Conservation (phyloP, 2,888 invertebrate genomes). For the Icerya purchasi region DNA sequence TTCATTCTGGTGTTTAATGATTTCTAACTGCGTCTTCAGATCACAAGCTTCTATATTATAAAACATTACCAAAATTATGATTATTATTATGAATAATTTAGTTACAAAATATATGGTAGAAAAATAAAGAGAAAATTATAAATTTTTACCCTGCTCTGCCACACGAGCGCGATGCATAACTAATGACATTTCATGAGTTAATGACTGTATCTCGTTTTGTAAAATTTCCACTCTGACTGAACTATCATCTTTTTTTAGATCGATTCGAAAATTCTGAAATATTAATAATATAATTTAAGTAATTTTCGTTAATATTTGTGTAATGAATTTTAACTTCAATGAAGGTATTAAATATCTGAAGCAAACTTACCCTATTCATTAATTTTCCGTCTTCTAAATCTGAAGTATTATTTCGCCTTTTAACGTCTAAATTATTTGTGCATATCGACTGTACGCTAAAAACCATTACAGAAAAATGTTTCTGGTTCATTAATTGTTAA, state of each 20-base stretch:
- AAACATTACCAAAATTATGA: background rate
- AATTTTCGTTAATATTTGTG: too few relatives aligned
- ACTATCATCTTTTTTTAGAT: background rate
- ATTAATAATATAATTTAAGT: too few relatives aligned
- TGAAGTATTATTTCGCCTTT: too few relatives aligned
- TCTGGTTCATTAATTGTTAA: too few relatives aligned
- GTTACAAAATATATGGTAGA: background rate
- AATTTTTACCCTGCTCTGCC: background rate
- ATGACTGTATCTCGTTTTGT: slow-evolving; percentile 11
- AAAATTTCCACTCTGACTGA: slow-evolving; percentile 5
- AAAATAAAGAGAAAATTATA: background rate
- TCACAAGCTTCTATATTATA: background rate
- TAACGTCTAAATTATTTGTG: too few relatives aligned
- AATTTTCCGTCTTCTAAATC: too few relatives aligned
- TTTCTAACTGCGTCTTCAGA: background rate
- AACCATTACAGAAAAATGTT: too few relatives aligned
- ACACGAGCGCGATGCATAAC: slow-evolving; percentile 3
- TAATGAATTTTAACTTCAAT: too few relatives aligned
- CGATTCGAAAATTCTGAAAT: too few relatives aligned
- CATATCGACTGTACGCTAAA: too few relatives aligned
- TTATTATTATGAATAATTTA: background rate
- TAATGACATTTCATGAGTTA: slow-evolving; percentile 10
- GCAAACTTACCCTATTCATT: too few relatives aligned
- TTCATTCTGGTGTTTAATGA: background rate
- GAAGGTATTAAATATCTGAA: too few relatives aligned